Percentiles rank a stretch among this genome's conserved stretches.
Conservation (phyloP, 2,797 vertebrate species). For the Phrynocephalus vlangalii region DNA sequence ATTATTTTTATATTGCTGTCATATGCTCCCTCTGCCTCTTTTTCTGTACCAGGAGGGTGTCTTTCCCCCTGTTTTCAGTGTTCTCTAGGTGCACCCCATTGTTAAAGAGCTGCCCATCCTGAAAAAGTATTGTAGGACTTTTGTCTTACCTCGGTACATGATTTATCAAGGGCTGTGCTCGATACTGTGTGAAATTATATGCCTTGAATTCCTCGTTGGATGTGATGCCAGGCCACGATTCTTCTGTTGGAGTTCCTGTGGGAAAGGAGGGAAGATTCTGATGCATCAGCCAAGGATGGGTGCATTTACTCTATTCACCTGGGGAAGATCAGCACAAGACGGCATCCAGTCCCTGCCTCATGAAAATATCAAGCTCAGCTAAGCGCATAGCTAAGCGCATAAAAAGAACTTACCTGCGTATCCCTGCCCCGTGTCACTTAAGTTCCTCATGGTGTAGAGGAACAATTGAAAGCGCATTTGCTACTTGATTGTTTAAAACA, state of each 20-base stretch:
- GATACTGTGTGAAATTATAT: slow-evolving; percentile 87
- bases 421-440: not conserved
- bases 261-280: not conserved
- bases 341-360: not conserved
- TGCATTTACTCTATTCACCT: not conserved
- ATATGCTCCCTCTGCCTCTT: not conserved
- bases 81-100: not conserved
- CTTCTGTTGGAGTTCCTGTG: slow-evolving; percentile 91
- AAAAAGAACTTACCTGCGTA: not conserved
- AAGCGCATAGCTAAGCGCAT: not conserved
- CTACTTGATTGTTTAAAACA: not conserved
- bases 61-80: not conserved
- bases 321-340: not conserved
- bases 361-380: not conserved
- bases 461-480: not conserved
- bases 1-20: not conserved
- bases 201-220: slow-evolving; percentile 88
- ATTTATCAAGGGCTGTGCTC: slow-evolving; percentile 86
- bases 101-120: rapidly evolving
- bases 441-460: not conserved
- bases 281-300: not conserved
- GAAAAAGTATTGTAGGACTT: not conserved
- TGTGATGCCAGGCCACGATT: slow-evolving; percentile 90
- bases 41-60: not conserved
- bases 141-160: slow-evolving; percentile 88